Conservation (phyloP, 2,888 invertebrate species). For the Platerodrilus igneus region DNA sequence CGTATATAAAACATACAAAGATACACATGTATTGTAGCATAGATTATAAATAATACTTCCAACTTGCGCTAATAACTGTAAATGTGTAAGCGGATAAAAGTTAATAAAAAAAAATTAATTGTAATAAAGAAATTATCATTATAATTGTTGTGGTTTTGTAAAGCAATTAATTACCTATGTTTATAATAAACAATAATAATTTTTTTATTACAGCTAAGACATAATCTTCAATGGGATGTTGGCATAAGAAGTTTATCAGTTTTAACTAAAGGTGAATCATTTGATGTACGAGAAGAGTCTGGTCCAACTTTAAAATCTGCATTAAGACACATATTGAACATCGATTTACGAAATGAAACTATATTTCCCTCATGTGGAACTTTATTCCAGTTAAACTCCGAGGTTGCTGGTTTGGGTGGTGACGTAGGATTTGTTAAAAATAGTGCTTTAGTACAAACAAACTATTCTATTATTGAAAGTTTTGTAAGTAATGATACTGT, state of each 20-base stretch:
- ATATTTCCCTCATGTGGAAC: constrained; percentile 76
- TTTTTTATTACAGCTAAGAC: constrained; percentile 67
- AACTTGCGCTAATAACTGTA: too few relatives aligned
- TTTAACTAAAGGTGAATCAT: constrained; percentile 68
- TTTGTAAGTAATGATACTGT: constrained; percentile 25
- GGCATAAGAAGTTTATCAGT: constrained; percentile 74
- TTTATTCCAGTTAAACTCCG: constrained; percentile 68
- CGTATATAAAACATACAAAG: too few relatives aligned
- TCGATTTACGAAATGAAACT: constrained; percentile 74
- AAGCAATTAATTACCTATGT: too few relatives aligned
- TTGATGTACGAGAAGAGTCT: constrained; percentile 81
- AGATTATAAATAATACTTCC: too few relatives aligned
- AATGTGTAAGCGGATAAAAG: too few relatives aligned
- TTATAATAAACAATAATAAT: too few relatives aligned
- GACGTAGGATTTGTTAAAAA: constrained; percentile 86
- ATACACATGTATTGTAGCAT: too few relatives aligned
- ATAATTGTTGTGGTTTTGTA: too few relatives aligned
- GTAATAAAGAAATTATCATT: too few relatives aligned
- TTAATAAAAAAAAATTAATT: constrained; percentile 1
- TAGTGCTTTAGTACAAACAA: constrained; percentile 68
- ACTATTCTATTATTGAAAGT: constrained; percentile 45
- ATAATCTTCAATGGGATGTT: constrained; percentile 86
- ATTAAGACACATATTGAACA: constrained; percentile 70
- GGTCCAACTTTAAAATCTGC: constrained; percentile 89
- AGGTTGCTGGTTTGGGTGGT: constrained; percentile 87